A percentile compares a stretch with the other conserved stretches of the same genome.
Conservation (phyloP, 2,888 invertebrate genomes). For the Muschampia plurimacula region DNA sequence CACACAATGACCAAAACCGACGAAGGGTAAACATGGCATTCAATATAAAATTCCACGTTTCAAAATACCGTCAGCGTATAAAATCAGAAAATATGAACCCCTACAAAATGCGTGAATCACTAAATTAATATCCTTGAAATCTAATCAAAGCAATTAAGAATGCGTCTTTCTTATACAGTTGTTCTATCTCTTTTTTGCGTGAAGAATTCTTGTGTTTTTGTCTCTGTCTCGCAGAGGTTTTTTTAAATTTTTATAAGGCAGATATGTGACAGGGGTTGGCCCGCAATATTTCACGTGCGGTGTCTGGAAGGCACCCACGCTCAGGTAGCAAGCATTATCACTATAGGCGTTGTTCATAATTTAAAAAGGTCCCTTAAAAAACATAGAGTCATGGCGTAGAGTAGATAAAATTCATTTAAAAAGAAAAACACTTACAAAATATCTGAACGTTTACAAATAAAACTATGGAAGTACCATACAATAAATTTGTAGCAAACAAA, state of each 20-base stretch:
- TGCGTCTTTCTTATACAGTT: slow-evolving; percentile 63
- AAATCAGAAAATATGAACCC: slow-evolving; percentile 81
- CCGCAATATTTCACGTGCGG: slow-evolving; percentile 78
- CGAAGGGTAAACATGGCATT: slow-evolving; percentile 79
- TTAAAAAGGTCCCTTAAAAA: slow-evolving; percentile 60
- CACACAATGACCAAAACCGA: slow-evolving; percentile 73
- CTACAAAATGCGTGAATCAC: slow-evolving; percentile 78
- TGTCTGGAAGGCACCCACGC: slow-evolving; percentile 76
- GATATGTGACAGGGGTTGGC: slow-evolving; percentile 82
- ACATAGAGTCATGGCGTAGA: slow-evolving; percentile 49
- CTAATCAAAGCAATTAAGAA: slow-evolving; percentile 83
- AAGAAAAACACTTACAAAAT: too few species aligned
- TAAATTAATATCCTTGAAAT: slow-evolving; percentile 85
- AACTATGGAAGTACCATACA: too few species aligned
- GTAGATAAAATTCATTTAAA: slow-evolving; percentile 42
- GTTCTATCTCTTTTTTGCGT: slow-evolving; percentile 53
- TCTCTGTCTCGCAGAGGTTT: slow-evolving; percentile 52
- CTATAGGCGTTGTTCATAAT: slow-evolving; percentile 75
- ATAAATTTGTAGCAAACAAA: too few species aligned
- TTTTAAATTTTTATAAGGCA: slow-evolving; percentile 64
- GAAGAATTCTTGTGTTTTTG: slow-evolving; percentile 46
- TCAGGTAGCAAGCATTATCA: slow-evolving; percentile 85
- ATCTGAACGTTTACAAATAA: neutral
- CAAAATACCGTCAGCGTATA: slow-evolving; percentile 68
- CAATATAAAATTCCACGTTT: slow-evolving; percentile 66